Evolutionary conservation across 2,888 invertebrate genomes (phyloP), one percentile per base, ranked within the genome.

Genomic region (Hedychridium roseum): DNA sequence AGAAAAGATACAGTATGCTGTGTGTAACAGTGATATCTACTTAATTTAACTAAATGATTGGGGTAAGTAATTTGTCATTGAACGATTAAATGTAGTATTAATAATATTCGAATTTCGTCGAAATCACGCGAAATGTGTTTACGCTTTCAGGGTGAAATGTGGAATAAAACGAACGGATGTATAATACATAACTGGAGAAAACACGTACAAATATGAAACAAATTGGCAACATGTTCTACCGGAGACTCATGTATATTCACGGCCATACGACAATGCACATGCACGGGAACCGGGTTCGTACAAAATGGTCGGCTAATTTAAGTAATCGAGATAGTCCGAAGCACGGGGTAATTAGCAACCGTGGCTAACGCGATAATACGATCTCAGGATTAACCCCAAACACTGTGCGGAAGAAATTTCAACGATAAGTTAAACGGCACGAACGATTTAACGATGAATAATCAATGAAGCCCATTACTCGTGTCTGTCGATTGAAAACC

Each of bases 311-410:
- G 41, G 57, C 54, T 67, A 63, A 68, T 68, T 66, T 54, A 57
- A 66, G 48, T 66, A 62, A 63, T 64, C 62, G 63, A 58, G 64
- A 68, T 59, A 62, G 46, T 46, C 47, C 47, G 38, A 41, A 46
- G 45, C 46, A 45, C 45, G 42, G 38, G 40, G 49, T 60, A 64
- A 68, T 68, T 64, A 63, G 55, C 54, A 28, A 30, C 30, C 43
- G 49, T 28, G 39, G 40, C 37, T 37, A 37, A 27, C 35, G 39
- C 32, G 60, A 59, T 60, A 57, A 53, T 46, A 16, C 39, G 46
- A 40, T 45, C 51, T 42, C 28, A 11, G 42, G 28, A 48, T 55
- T 30, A 38, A 26, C n/a, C 41, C 43, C 23, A 20, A 30, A 40
- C 23, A 12, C 14, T 11, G 12, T 30, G 17, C 11, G 35, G 18